A percentile compares a stretch with the other conserved stretches of the same genome.
Conservation (phyloP, 2,113 vertebrate genomes). For the Malurus cyaneus region DNA sequence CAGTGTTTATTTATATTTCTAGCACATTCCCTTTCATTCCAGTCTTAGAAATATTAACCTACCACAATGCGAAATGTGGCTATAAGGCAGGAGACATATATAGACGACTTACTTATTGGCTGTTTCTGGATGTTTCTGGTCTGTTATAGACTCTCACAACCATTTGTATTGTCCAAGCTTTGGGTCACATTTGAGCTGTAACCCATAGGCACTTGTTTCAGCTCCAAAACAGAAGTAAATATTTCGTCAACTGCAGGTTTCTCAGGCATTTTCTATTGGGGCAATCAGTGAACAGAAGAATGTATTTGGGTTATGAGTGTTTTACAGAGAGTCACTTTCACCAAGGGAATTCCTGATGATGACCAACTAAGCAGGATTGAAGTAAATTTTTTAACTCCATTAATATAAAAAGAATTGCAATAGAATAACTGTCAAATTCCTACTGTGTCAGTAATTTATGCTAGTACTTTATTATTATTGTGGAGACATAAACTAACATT, state of each 20-base stretch:
- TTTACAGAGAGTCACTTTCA: neutral
- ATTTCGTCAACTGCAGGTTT: neutral
- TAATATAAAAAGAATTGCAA: neutral
- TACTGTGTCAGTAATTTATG: neutral
- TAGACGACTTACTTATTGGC: neutral
- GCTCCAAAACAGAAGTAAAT: neutral
- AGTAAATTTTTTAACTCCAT: neutral
- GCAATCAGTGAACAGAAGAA: neutral
- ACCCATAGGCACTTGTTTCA: fast-evolving
- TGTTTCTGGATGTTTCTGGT: neutral
- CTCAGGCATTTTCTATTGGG: neutral
- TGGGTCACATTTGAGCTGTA: neutral
- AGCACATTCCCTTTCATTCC: neutral
- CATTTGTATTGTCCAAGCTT: neutral
- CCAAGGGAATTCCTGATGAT: neutral
- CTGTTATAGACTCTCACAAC: neutral
- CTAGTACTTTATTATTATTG: neutral
- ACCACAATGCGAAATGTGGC: neutral
- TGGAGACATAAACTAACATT: neutral
- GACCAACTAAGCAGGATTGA: neutral
- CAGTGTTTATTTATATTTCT: neutral
- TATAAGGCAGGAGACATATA: neutral
- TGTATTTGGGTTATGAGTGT: neutral
- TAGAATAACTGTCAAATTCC: neutral
- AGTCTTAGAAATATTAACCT: neutral